Conservation (phyloP, 2,797 vertebrate species). For the Hoplostethus mediterraneus region DNA sequence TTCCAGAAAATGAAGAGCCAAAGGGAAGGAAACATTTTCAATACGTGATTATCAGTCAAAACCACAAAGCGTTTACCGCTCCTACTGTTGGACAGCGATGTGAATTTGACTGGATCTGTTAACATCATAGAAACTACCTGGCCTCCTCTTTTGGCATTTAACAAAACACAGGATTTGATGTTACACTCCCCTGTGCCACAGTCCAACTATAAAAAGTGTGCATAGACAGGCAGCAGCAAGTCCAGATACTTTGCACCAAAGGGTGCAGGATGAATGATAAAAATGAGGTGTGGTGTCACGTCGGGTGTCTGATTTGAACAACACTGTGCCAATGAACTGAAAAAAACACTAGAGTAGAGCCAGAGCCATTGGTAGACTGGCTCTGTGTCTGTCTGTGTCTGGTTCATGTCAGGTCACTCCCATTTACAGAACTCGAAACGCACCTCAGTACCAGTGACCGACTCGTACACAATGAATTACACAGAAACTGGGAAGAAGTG, state of each 20-base stretch:
- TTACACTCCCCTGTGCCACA: too few species aligned
- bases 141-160: not conserved
- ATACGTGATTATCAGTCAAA: not conserved
- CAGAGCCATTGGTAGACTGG: not conserved
- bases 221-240: not conserved
- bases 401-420: not conserved
- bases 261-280: not conserved
- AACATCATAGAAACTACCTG: not conserved
- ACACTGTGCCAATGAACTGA: not conserved
- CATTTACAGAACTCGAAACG: not conserved
- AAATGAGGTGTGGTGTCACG: not conserved
- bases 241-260: not conserved
- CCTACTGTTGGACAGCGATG: not conserved
- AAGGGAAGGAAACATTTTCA: not conserved
- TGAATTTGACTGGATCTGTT: not conserved
- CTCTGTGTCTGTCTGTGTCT: not conserved
- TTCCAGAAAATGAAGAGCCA: not conserved
- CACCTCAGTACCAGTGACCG: not conserved
- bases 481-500: not conserved
- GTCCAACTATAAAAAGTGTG: too few species aligned
- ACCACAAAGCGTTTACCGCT: not conserved
- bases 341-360: not conserved
- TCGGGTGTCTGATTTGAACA: not conserved
- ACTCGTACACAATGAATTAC: not conserved
- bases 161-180: too few species aligned